Conservation (phyloP, 2,888 invertebrate genomes). For the Abrostola tripartita region DNA sequence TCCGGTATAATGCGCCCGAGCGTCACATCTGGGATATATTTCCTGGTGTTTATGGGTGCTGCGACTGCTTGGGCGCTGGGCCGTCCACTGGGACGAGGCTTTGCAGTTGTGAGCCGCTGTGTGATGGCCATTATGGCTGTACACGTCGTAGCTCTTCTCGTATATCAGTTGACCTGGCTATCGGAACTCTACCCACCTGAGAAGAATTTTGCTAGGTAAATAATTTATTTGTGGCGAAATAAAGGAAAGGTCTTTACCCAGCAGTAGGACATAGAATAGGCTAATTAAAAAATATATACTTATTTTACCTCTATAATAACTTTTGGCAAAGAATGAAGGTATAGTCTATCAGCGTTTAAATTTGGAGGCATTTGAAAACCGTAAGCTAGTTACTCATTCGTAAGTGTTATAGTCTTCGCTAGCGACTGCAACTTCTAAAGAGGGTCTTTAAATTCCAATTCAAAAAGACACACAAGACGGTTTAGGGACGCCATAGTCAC, state of each 20-base stretch:
- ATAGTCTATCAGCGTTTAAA: too few relatives aligned
- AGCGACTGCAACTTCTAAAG: too few relatives aligned
- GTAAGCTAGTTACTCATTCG: too few relatives aligned
- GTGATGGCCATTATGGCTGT: conserved; percentile 92
- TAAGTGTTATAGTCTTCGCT: too few relatives aligned
- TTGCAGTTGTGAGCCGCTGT: conserved; percentile 91
- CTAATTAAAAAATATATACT: too few relatives aligned
- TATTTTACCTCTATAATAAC: too few relatives aligned
- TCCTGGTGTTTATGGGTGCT: conserved; percentile 93
- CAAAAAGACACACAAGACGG: too few relatives aligned
- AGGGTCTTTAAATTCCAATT: too few relatives aligned
- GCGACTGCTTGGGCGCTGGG: conserved; percentile 97
- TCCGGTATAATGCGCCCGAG: conserved; percentile 95
- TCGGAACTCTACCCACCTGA: conserved; percentile 91
- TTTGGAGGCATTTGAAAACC: too few relatives aligned
- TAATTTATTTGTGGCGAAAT: neutral
- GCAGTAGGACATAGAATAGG: too few relatives aligned
- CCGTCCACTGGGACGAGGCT: conserved; percentile 92
- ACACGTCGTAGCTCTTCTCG: conserved; percentile 92
- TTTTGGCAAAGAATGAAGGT: too few relatives aligned
- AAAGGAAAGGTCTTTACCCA: neutral
- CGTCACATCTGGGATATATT: conserved; percentile 94
- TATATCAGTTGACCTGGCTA: conserved; percentile 95
- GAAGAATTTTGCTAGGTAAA: conserved; percentile 92
- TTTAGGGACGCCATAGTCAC: too few relatives aligned